Evolutionary conservation across 2,888 invertebrate species (phyloP), one percentile per base, ranked within the genome.

Genomic region (Nymphalis c-album): DNA sequence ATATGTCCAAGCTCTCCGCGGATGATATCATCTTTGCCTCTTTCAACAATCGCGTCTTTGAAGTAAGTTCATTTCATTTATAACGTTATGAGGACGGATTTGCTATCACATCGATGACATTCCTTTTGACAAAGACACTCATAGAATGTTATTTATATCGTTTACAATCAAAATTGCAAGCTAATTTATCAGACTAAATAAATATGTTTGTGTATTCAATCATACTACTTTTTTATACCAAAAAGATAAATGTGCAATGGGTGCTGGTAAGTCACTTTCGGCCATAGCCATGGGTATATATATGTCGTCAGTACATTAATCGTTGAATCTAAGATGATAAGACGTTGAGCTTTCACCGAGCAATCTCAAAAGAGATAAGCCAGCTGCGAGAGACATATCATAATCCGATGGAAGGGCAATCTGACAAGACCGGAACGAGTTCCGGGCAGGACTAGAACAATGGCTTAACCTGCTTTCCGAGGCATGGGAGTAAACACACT

Each of bases 21-120:
- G 95, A 96, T 75, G 97, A 98, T 84, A 95, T 98, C 76, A 93
- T 97, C 68, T 97, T 96, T 84, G 96, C 96, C 45, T 96, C 96
- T 7, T 98, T 97, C 88, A 95, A 96, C 81, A 98, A 98, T 87
- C 94, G 95, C 62, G 94, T 97, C 47, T 97, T 96, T 88, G 96
- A 97, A 93, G 96, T 96, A 84, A 79, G 85, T 77, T 68, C 17
- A 64, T 65, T 26, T 55, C 8, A 51, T 67, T 64, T 20, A 31
- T 31, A 8, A 55, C 17, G 17, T 31, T 26, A 53, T n/a, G 26
- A 31, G 17, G 8, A 17, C 5, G 13, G 20, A 22, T 55, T n/a
- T n/a, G 26, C 13, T 17, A 8, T 51, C 13, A 51, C 2, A 16
- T 16, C 17, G 53, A 55, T 6, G 40, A 40, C 40, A 40, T 40